These are phyloP conservation scores for Ostrea edulis DNA, from an alignment of 1,140 invertebrate species.

Conservation along the genomic window DNA sequence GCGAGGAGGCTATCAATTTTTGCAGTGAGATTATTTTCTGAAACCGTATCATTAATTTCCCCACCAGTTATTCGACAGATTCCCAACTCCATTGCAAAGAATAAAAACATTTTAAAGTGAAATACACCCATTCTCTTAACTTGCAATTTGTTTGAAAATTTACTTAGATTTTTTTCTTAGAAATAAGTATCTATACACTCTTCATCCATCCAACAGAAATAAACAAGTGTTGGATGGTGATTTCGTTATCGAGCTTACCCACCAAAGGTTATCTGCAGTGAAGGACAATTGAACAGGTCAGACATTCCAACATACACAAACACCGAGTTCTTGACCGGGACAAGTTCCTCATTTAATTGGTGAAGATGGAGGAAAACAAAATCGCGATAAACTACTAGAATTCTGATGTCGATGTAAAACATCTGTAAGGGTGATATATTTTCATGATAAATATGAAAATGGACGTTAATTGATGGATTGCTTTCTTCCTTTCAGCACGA, in stretches of 20 bases:
- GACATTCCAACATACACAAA: not conserved
- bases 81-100: not conserved
- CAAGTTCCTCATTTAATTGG: not conserved
- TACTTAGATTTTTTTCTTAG: not conserved
- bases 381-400: too few relatives aligned
- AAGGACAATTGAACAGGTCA: not conserved
- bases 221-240: not conserved
- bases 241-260: not conserved
- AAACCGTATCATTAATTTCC: not conserved
- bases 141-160: not conserved
- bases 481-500: too few relatives aligned
- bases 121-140: not conserved
- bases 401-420: too few relatives aligned
- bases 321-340: not conserved
- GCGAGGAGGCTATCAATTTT: constrained; percentile 4
- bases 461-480: too few relatives aligned
- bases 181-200: not conserved
- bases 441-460: too few relatives aligned
- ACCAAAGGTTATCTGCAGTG: not conserved
- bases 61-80: not conserved
- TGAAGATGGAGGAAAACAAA: not conserved
- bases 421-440: too few relatives aligned
- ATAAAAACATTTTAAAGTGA: not conserved
- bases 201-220: not conserved
- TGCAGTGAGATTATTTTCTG: not conserved